phyloP scores from a whole-genome alignment of 2,888 invertebrate genomes.

The Platycheirus albimanus region DNA sequence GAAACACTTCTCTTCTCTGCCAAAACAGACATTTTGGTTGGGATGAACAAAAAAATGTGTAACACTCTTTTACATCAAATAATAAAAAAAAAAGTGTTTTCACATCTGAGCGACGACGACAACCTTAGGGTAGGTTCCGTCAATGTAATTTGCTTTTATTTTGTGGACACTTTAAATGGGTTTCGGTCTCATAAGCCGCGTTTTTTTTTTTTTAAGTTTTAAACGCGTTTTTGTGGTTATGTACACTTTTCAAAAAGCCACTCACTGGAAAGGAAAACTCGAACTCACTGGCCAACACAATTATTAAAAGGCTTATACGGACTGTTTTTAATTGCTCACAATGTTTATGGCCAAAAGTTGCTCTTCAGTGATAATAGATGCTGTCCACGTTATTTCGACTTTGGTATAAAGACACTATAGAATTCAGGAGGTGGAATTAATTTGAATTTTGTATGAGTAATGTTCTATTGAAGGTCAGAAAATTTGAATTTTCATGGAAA shows the following conservation, averaged over 20 bases:
- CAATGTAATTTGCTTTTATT: slow-evolving; percentile 66
- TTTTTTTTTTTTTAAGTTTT: slow-evolving; percentile 41
- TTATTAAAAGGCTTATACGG: slow-evolving; percentile 47
- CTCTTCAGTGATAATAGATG: slow-evolving; percentile 63
- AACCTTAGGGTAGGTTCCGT: slow-evolving; percentile 70
- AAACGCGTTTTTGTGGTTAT: slow-evolving; percentile 18
- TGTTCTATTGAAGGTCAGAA: slow-evolving; percentile 29
- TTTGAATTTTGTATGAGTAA: slow-evolving; percentile 34
- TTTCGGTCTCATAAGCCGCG: slow-evolving; percentile 60
- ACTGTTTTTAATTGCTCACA: slow-evolving; percentile 59
- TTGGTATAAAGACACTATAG: not conserved
- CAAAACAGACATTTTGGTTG: slow-evolving; percentile 4
- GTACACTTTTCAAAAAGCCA: slow-evolving; percentile 7
- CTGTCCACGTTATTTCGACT: slow-evolving; percentile 15
- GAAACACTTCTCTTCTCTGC: not conserved
- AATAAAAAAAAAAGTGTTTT: slow-evolving; percentile 2
- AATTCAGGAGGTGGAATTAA: slow-evolving; percentile 34
- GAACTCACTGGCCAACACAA: slow-evolving; percentile 24
- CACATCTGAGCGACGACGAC: slow-evolving; percentile 32
- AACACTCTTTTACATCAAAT: slow-evolving; percentile 24
- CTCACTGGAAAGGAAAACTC: slow-evolving; percentile 36
- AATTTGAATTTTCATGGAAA: slow-evolving; percentile 12
- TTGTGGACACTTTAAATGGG: slow-evolving; percentile 67
- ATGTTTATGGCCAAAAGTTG: slow-evolving; percentile 50
- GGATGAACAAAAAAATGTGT: slow-evolving; percentile 5